Evolutionary conservation across 2,113 vertebrate species (phyloP).

Genomic region (Helogale parvula): DNA sequence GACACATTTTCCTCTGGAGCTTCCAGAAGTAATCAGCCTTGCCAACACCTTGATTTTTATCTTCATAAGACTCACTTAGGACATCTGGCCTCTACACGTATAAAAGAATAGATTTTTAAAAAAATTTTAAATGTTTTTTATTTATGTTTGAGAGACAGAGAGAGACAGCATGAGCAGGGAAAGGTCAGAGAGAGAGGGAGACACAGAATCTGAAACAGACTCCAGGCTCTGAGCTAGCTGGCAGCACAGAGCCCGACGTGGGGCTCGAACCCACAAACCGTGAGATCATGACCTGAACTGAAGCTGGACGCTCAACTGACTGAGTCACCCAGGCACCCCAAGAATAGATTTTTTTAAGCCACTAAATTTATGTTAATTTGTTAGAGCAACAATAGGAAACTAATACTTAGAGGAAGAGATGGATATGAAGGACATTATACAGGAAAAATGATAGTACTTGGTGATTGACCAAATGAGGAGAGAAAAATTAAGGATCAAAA

Average conservation of each 20-base stretch:
- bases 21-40: background rate
- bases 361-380: background rate
- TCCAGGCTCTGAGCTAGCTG: too few relatives aligned
- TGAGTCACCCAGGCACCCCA: too few relatives aligned
- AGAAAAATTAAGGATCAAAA: background rate
- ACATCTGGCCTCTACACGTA: background rate
- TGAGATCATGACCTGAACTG: too few relatives aligned
- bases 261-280: too few relatives aligned
- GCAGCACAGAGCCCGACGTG: too few relatives aligned
- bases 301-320: too few relatives aligned
- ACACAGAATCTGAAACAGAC: too few relatives aligned
- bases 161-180: too few relatives aligned
- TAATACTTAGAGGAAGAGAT: background rate
- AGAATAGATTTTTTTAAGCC: background rate
- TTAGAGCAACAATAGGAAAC: background rate
- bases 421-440: background rate
- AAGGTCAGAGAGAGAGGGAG: too few relatives aligned
- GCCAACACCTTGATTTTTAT: background rate
- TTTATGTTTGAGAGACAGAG: too few relatives aligned
- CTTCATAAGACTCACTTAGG: background rate
- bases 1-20: background rate
- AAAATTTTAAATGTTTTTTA: too few relatives aligned
- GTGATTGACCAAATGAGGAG: background rate
- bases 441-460: background rate
- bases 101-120: background rate